These are phyloP conservation scores for Ephialtes manifestator DNA, from an alignment of 2,888 invertebrate species.

Conservation along the genomic window DNA sequence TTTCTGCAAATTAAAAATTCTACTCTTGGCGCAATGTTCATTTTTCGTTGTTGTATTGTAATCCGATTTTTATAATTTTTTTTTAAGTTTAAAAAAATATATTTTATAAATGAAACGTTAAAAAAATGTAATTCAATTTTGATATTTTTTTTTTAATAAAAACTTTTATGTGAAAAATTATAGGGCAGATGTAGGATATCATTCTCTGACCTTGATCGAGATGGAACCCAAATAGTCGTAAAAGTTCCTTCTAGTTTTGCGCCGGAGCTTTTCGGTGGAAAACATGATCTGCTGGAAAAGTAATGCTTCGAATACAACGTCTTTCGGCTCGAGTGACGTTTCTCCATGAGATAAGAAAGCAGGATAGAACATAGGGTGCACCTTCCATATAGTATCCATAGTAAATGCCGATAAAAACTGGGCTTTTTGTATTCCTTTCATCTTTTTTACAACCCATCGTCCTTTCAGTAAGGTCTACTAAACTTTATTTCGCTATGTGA, in stretches of 20 bases:
- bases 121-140: too few species aligned
- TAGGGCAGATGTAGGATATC: too few species aligned
- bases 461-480: neutral
- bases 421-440: neutral
- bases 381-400: neutral
- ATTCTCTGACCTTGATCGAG: too few species aligned
- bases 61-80: too few species aligned
- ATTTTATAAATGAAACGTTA: too few species aligned
- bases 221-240: constrained; percentile 2
- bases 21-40: too few species aligned
- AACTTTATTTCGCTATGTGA: neutral
- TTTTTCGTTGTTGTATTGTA: too few species aligned
- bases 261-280: constrained; percentile 2
- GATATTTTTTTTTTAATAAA: too few species aligned
- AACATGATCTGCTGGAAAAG: constrained; percentile 8
- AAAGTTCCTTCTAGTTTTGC: constrained; percentile 33
- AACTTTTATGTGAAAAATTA: too few species aligned
- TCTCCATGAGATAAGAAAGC: neutral
- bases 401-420: neutral
- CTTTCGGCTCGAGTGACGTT: constrained; percentile 8
- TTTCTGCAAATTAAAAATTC: too few species aligned
- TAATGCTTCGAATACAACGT: constrained; percentile 1
- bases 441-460: neutral
- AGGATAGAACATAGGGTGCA: neutral
- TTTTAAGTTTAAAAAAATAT: too few species aligned